Base-by-base conservation (phyloP, 2,113 vertebrate genomes). In the Phalacrocorax pelagicus region DNA sequence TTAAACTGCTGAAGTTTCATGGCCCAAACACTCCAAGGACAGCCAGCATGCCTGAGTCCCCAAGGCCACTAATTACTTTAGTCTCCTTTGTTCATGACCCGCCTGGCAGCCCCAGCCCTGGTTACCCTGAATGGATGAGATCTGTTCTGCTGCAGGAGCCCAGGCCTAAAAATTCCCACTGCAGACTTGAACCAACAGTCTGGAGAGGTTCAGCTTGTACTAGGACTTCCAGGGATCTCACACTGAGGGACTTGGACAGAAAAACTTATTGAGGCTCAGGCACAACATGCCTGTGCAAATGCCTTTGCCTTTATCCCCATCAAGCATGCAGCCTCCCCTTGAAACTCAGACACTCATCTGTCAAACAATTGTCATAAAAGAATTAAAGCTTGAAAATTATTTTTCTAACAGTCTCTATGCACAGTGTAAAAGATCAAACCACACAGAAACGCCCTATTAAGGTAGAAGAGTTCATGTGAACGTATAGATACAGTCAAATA, bases 381-480 rank as follows among this genome's bases (percentile, higher is more conserved):
- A 83, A 61, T 29, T 59, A 67, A 72, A 86, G 16, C 30, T 44
- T 66, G 34, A 62, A 57, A 59, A 59, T 26, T 23, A 38, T 13
- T 82, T 47, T 81, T 62, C 40, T 70, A 51, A 32, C 6, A 80
- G 52, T 13, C 12, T 55, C 24, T 51, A 47, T 4, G 5, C 27
- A 72, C 21, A 36, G 20, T 40, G 34, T 66, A 32, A 83, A 83
- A 92, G 26, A 36, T 12, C 51, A 44, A 27, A 57, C 26, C 38
- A 24, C 17, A 47, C 5, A 79, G 16, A 78, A 69, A 27, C 0
- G 1, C 2, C 0, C 0, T 26, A 36, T 51, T 40, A 12, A 34
- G 5, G 17, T 30, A 86, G 40, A 65, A 92, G 9, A 40, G 8
- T 16, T 72, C 61, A 29, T 36, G 34, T 6, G 5, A 11, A 13